Percentiles rank a stretch among this genome's conserved stretches.
Conservation (phyloP, 2,888 invertebrate genomes). For the Drosophila flavopinicola region DNA sequence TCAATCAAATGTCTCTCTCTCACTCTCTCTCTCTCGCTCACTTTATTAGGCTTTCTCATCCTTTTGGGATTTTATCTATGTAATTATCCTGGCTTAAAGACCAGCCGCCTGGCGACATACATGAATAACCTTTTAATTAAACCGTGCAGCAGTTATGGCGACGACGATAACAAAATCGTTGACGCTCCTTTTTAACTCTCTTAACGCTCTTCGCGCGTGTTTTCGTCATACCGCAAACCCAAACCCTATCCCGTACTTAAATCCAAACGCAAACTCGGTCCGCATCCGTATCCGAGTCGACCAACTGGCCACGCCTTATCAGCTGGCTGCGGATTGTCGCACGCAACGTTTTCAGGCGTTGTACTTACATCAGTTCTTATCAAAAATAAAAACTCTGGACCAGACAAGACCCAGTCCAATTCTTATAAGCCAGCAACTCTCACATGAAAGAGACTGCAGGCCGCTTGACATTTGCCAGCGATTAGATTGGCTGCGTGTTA, state of each 20-base stretch:
- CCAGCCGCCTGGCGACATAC: slow-evolving; percentile 57
- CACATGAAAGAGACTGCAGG: slow-evolving; percentile 63
- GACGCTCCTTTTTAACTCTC: slow-evolving; percentile 62
- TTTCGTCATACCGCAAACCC: slow-evolving; percentile 59
- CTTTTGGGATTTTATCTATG: slow-evolving; percentile 35
- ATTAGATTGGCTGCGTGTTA: slow-evolving; percentile 61
- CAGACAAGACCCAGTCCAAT: slow-evolving; percentile 10
- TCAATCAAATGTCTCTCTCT: slow-evolving; percentile 49
- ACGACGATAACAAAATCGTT: slow-evolving; percentile 66
- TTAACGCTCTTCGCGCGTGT: slow-evolving; percentile 64
- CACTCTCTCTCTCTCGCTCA: slow-evolving; percentile 4
- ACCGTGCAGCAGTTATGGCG: slow-evolving; percentile 63
- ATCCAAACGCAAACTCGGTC: slow-evolving; percentile 14
- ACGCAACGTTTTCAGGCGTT: slow-evolving; percentile 42
- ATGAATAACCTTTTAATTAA: slow-evolving; percentile 84
- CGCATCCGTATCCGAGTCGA: slow-evolving; percentile 41
- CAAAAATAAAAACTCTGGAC: too few relatives aligned
- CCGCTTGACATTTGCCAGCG: slow-evolving; percentile 67
- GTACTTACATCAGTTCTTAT: slow-evolving; percentile 42
- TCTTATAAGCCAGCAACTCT: slow-evolving; percentile 3
- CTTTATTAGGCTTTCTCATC: neutral
- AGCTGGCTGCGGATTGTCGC: slow-evolving; percentile 40
- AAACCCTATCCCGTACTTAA: neutral
- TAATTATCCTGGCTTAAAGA: slow-evolving; percentile 18
- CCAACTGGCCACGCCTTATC: slow-evolving; percentile 40